These are phyloP conservation scores for Caenorhabditis panamensis DNA, from an alignment of 2,888 invertebrate genomes.

Conservation along the genomic window DNA sequence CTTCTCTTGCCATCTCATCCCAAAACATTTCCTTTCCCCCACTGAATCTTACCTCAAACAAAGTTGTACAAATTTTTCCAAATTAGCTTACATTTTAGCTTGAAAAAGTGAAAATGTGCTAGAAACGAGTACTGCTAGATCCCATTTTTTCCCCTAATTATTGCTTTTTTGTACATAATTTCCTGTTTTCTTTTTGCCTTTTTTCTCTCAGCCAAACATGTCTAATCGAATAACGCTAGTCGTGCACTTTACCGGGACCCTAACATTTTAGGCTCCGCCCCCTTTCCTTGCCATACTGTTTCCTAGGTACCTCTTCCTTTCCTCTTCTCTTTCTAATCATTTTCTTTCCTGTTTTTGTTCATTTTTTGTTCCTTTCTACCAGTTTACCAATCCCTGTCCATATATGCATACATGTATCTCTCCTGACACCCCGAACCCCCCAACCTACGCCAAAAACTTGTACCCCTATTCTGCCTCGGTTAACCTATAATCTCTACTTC, in stretches of 20 bases:
- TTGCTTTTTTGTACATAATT: conserved; percentile 23
- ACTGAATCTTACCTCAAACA: conserved; percentile 23
- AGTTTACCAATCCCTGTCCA: conserved; percentile 28
- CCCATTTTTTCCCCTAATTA: too few species aligned
- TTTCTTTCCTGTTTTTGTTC: neutral
- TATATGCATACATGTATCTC: conserved; percentile 39
- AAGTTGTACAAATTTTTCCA: neutral
- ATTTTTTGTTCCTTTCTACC: conserved; percentile 1
- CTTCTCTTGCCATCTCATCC: conserved; percentile 7
- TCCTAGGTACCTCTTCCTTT: neutral
- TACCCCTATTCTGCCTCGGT: too few species aligned
- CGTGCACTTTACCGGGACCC: conserved; percentile 7
- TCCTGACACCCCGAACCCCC: neutral
- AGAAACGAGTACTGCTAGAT: too few species aligned
- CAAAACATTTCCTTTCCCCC: conserved; percentile 19
- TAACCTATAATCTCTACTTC: too few species aligned
- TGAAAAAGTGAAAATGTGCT: too few species aligned
- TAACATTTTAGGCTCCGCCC: neutral
- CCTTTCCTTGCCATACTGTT: neutral
- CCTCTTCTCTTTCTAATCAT: too few species aligned
- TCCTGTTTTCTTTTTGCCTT: too few species aligned
- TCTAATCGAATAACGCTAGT: conserved; percentile 37
- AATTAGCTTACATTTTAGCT: too few species aligned
- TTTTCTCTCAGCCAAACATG: too few species aligned
- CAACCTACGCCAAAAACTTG: too few species aligned